These are phyloP conservation scores for Hexactinellida sp. DNA, from an alignment of 37 sponge, comb jelly and placozoan genomes.

Conservation along the genomic window DNA sequence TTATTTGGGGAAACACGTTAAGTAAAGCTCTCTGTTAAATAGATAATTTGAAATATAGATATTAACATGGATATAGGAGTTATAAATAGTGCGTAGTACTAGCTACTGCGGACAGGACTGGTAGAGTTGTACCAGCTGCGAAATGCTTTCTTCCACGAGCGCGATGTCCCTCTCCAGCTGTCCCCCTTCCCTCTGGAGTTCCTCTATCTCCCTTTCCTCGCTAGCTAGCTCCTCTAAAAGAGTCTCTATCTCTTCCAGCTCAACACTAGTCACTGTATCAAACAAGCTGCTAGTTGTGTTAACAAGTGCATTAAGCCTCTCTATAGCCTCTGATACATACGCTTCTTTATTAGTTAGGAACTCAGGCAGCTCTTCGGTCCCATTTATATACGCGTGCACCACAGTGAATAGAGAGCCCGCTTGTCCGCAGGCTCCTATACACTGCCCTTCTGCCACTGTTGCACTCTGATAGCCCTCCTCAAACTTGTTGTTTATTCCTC, in stretches of 20 bases:
- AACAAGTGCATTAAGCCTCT: background rate
- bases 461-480: background rate
- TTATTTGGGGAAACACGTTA: background rate
- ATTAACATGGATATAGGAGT: background rate
- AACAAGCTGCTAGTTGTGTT: background rate
- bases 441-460: background rate
- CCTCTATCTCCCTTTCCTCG: background rate
- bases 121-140: background rate
- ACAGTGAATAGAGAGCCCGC: background rate
- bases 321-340: background rate
- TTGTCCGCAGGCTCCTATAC: background rate
- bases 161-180: background rate
- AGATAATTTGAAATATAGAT: background rate
- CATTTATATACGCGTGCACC: background rate
- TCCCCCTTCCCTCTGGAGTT: background rate
- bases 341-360: background rate
- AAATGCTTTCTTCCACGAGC: background rate
- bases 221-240: background rate
- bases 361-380: background rate
- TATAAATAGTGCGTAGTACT: background rate
- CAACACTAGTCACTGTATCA: background rate
- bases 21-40: background rate
- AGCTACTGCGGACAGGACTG: background rate
- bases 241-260: background rate
- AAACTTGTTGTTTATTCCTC: background rate